phyloP scores from a whole-genome alignment of 2,113 vertebrate genomes.

The Nymphicus hollandicus region DNA sequence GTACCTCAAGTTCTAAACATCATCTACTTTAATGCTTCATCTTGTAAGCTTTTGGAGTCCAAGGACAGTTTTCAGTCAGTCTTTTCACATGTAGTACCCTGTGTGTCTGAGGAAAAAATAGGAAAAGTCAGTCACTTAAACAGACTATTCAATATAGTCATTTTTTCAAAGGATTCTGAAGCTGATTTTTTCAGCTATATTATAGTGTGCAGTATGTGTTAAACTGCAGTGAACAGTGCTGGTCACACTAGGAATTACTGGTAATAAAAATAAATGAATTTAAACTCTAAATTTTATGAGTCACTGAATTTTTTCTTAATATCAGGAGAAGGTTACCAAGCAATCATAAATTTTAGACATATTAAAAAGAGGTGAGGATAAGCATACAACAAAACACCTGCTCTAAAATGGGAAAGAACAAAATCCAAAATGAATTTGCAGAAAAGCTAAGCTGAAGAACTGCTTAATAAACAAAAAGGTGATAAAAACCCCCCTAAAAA shows the following conservation, averaged over 20 bases:
- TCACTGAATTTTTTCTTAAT: neutral
- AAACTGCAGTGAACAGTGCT: constrained; percentile 42
- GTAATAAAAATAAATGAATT: constrained; percentile 27
- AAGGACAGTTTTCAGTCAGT: neutral
- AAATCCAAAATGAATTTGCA: neutral
- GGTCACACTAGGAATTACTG: constrained; percentile 37
- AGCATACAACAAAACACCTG: neutral
- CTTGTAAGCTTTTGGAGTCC: neutral
- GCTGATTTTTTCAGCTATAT: neutral
- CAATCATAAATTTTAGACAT: neutral
- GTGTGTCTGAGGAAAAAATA: neutral
- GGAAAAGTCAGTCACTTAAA: constrained; percentile 23
- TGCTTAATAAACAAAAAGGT: neutral
- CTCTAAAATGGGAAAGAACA: neutral
- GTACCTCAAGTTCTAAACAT: neutral
- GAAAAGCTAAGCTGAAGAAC: neutral
- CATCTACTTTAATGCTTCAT: neutral
- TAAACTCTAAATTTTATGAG: constrained; percentile 24
- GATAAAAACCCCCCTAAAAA: accelerated
- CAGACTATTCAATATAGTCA: neutral
- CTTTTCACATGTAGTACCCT: neutral
- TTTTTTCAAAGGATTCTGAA: constrained; percentile 6
- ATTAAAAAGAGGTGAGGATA: neutral
- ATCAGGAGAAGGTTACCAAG: neutral
- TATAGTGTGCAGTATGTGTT: constrained; percentile 38